Percentiles rank a stretch among this genome's conserved stretches.
phyloP scores from a whole-genome alignment of 1,140 invertebrate species.

The Daktulosphaira vitifoliae region DNA sequence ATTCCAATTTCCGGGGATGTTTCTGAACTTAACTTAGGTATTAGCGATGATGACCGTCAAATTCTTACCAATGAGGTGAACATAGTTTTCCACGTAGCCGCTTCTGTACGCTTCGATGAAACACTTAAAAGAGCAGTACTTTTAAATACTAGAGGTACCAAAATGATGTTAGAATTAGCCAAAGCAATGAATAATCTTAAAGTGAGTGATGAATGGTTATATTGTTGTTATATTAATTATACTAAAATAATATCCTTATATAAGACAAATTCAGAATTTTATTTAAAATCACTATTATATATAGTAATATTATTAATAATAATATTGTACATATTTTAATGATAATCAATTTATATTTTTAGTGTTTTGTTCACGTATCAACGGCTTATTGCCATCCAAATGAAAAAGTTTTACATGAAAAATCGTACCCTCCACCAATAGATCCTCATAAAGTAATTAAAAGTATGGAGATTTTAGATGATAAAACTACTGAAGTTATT shows the following conservation, averaged over 20 bases:
- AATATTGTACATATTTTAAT: no score
- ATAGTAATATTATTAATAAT: no score
- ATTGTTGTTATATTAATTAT: neutral
- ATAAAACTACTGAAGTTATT: slow-evolving; percentile 63
- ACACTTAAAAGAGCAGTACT: slow-evolving; percentile 61
- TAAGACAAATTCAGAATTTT: no score
- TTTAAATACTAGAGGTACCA: slow-evolving; percentile 66
- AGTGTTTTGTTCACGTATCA: slow-evolving; percentile 53
- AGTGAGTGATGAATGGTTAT: no score
- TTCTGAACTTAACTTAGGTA: slow-evolving; percentile 58
- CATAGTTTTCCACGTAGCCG: slow-evolving; percentile 50
- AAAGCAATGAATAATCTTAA: slow-evolving; percentile 63
- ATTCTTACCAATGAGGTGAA: slow-evolving; percentile 45
- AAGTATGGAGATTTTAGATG: slow-evolving; percentile 77
- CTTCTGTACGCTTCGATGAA: slow-evolving; percentile 75
- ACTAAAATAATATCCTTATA: no score
- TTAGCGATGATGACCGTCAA: slow-evolving; percentile 60
- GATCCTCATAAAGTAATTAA: slow-evolving; percentile 84
- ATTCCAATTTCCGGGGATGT: slow-evolving; percentile 70
- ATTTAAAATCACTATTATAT: no score
- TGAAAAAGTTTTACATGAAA: slow-evolving; percentile 57
- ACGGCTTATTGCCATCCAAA: slow-evolving; percentile 56
- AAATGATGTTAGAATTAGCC: slow-evolving; percentile 61
- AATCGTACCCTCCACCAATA: slow-evolving; percentile 72
- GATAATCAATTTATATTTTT: slow-evolving; percentile 1